A percentile compares a stretch with the other conserved stretches of the same genome.
phyloP scores from a whole-genome alignment of 2,113 vertebrate species.

The Heterocephalus glaber region DNA sequence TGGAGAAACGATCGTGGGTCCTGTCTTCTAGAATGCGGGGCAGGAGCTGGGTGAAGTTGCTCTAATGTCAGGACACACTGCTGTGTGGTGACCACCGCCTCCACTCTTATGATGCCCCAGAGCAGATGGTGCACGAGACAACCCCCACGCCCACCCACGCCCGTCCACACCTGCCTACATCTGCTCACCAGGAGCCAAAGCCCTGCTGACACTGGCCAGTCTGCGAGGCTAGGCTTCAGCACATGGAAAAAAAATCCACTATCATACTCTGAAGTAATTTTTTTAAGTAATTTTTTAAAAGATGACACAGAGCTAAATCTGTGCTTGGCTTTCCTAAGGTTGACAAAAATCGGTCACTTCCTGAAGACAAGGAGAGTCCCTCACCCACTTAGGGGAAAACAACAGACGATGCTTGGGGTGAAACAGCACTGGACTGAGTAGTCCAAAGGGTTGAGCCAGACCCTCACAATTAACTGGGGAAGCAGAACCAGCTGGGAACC shows the following conservation, averaged over 20 bases:
- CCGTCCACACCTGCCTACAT: neutral
- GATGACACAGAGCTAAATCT: neutral
- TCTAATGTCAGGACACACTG: neutral
- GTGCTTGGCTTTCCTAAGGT: neutral
- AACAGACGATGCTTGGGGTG: neutral
- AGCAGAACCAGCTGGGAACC: neutral
- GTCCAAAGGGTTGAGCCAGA: neutral
- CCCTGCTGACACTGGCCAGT: neutral
- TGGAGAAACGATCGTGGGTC: fast-evolving
- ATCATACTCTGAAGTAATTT: neutral
- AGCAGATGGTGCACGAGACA: fast-evolving
- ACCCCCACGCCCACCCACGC: neutral
- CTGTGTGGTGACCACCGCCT: fast-evolving
- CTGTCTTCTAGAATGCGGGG: neutral
- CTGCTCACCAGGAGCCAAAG: neutral
- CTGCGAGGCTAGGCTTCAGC: neutral
- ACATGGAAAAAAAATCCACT: neutral
- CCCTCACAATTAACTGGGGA: neutral
- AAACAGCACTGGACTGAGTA: neutral
- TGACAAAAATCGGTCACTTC: neutral
- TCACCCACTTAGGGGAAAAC: neutral
- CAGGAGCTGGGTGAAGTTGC: fast-evolving
- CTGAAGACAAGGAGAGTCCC: neutral
- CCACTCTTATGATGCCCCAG: neutral
- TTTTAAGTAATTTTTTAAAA: no score